Evolutionary conservation across 2,113 vertebrate genomes (phyloP), one percentile per base, ranked within the genome.

Genomic region (Nibea albiflora): DNA sequence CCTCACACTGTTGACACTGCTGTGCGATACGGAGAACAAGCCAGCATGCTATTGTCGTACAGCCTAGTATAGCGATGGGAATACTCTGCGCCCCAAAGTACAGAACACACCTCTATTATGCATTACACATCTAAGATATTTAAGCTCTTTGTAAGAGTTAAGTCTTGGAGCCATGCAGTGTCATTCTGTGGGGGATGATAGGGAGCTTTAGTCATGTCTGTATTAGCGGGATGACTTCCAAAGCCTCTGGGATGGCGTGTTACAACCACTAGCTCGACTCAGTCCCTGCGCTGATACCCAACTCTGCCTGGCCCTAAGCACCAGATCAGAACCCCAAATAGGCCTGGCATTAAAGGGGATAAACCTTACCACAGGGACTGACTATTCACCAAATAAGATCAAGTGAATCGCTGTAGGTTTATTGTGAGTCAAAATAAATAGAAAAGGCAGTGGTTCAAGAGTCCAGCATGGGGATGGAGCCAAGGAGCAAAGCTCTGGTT

Each of bases 121-220:
- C 89, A 94, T 94, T 88, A 94, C 92, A 92, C 93, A 92, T 94
- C 88, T 94, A 93, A 94, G 93, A 95, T 95, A 95, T 95, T 94
- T 92, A 94, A 95, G 94, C 90, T 86, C 89, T 94, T 94, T 95
- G 93, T 94, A 90, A 85, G 90, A 91, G 90, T 92, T 92, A 93
- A 93, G 90, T 91, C 90, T 90, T 81, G 91, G 91, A 91, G 91
- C 87, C 79, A 73, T 90, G 91, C 85, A 67, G 88, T 94, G 92
- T 92, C 93, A 93, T 93, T 94, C 93, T 94, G 90, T 88, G 86
- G 81, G 86, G 86, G 90, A 93, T 92, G 93, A 94, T 92, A 90
- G 90, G 89, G 92, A 92, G 94, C 89, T 94, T 95, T 94, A 93
- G 92, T 93, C 90, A 91, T 92, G 94, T 94, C 93, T 95, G 94